Conservation (phyloP, 1,140 invertebrate species). For the Panagrolaimus sp. region DNA sequence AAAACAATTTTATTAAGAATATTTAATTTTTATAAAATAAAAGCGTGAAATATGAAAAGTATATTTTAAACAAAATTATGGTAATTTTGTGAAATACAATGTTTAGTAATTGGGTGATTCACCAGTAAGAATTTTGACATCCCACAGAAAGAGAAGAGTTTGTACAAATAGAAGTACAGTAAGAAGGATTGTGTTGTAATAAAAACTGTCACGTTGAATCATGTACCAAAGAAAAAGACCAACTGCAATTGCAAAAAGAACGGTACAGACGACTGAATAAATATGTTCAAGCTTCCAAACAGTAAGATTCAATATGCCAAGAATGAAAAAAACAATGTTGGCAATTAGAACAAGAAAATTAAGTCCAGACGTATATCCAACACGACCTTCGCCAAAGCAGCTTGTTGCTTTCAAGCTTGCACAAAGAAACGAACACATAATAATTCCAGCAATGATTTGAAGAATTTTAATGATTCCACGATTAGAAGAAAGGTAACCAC, state of each 20-base stretch:
- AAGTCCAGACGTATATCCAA: constrained; percentile 45
- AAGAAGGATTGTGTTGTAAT: constrained; percentile 35
- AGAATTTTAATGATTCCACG: constrained; percentile 42
- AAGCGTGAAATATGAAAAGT: no score
- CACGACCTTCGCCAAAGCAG: constrained; percentile 53
- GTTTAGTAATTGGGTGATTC: no score
- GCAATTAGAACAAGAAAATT: constrained; percentile 52
- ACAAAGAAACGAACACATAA: constrained; percentile 50
- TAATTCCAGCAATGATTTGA: constrained; percentile 48
- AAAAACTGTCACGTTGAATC: constrained; percentile 35
- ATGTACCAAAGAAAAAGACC: constrained; percentile 48
- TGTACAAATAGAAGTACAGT: constrained; percentile 18
- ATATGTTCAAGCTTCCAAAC: constrained; percentile 46
- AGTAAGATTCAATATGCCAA: constrained; percentile 49
- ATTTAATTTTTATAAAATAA: no score
- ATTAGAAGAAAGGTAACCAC: constrained; percentile 45
- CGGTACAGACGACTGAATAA: constrained; percentile 46
- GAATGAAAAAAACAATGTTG: constrained; percentile 53
- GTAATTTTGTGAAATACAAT: no score
- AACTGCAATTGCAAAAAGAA: constrained; percentile 54
- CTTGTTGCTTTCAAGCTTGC: constrained; percentile 18
- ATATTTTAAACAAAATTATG: no score
- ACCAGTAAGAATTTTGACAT: no score
- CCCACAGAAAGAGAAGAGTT: constrained; percentile 29
- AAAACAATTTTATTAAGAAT: no score